phyloP scores from a whole-genome alignment of 2,113 vertebrate genomes.

The Cisticola juncidis region DNA sequence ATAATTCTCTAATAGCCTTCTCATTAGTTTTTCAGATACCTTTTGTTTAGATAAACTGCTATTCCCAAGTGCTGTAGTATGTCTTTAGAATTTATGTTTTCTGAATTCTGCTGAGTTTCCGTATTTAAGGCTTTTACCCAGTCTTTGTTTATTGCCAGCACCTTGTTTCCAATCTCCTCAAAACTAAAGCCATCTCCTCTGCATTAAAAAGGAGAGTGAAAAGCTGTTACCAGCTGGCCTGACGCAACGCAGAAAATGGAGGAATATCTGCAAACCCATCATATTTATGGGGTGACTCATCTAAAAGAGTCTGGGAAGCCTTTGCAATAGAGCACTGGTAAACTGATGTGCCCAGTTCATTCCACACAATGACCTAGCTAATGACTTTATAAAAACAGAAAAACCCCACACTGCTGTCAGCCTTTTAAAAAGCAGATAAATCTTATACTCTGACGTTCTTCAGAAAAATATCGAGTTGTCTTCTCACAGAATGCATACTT shows the following conservation, averaged over 20 bases:
- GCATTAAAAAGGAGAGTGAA: background rate
- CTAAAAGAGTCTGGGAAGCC: background rate
- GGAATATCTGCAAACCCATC: background rate
- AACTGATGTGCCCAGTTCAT: background rate
- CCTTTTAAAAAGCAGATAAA: background rate
- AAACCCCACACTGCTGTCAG: background rate
- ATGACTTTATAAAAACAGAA: background rate
- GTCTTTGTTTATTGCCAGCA: background rate
- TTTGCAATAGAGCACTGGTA: background rate
- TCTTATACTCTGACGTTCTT: background rate
- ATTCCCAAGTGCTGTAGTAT: background rate
- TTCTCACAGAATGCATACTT: background rate
- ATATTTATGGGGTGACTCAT: background rate
- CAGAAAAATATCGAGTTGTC: background rate
- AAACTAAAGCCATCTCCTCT: background rate
- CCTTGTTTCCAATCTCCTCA: background rate
- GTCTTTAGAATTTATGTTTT: background rate
- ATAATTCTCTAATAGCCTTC: background rate
- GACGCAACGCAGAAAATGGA: background rate
- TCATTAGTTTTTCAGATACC: background rate
- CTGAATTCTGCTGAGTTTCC: background rate
- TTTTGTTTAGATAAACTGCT: background rate
- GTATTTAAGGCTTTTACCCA: background rate
- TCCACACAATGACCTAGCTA: background rate
- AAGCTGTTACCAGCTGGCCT: background rate